These are phyloP conservation scores for Sphecodes monilicornis DNA, from an alignment of 2,888 invertebrate species.

Conservation along the genomic window DNA sequence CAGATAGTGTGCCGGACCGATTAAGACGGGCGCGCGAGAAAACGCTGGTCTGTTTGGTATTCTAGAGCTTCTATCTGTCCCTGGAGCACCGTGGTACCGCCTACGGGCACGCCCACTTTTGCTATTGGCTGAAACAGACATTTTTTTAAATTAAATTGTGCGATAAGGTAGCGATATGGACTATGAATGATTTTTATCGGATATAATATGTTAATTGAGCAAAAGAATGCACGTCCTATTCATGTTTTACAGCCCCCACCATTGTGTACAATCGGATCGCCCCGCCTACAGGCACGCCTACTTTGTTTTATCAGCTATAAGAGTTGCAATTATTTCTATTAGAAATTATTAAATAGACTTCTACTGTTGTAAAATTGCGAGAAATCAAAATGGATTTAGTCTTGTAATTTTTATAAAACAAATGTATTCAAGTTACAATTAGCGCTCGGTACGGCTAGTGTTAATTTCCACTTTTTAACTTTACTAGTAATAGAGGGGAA, in stretches of 20 bases:
- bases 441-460: too few relatives aligned
- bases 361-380: too few relatives aligned
- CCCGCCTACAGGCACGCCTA: neutral
- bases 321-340: too few relatives aligned
- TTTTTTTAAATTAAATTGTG: neutral
- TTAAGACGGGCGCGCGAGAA: neutral
- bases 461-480: too few relatives aligned
- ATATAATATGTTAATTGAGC: neutral
- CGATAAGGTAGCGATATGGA: neutral
- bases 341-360: too few relatives aligned
- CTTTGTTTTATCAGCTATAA: neutral
- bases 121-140: neutral
- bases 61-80: neutral
- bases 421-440: too few relatives aligned
- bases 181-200: neutral
- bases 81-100: neutral
- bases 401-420: too few relatives aligned
- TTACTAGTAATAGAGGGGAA: too few relatives aligned
- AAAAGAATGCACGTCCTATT: too few relatives aligned
- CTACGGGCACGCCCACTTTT: neutral
- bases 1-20: neutral
- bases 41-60: neutral
- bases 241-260: too few relatives aligned
- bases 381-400: too few relatives aligned
- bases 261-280: neutral